Evolutionary conservation across 2,888 invertebrate species (phyloP), one percentile per base, ranked within the genome.

Genomic region (Cosmopolites sordidus): DNA sequence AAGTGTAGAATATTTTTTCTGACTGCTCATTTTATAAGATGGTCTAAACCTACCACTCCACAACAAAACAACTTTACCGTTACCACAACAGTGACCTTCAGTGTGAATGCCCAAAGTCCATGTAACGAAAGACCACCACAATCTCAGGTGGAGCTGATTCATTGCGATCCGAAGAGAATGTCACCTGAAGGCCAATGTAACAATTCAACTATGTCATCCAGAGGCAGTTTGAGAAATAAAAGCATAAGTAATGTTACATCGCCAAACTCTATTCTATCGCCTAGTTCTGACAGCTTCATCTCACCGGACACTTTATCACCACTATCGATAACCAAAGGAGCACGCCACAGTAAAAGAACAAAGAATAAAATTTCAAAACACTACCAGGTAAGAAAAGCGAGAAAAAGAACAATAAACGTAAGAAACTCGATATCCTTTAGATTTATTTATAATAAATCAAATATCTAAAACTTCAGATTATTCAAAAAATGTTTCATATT

Each of bases 71-170:
- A 89, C 70, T 88, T 89, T 70, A 87, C 85, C 41, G 87, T 89
- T 44, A 89, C 90, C 43, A 87, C 89, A n/a, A 89, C 88, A n/a
- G 87, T 90, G 43, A 89, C 89, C 14, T 88, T 89, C 71, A 87
- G 86, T 64, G 85, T 89, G 63, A 85, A 84, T 75, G 78, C 80
- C 67, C 79, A 81, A 51, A 71, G 70, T 58, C 67, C 63, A 1
- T 58, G 53, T 9, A 59, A 60, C 43, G 63, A 61, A 22, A 56
- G 58, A 40, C 56, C 49, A 4, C 48, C 47, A 15, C 53, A 51
- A n/a, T 48, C 54, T 16, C 54, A 58, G 43, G 41, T 47, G 11
- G 56, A 58, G 22, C 43, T 56, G 44, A 58, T 70, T 12, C 62
- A 67, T 43, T 69, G 69, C 53, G 84, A 82, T 59, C 80, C 83